Evolutionary conservation across 1,140 invertebrate genomes (phyloP).

Genomic region (Cotesia vestalis): DNA sequence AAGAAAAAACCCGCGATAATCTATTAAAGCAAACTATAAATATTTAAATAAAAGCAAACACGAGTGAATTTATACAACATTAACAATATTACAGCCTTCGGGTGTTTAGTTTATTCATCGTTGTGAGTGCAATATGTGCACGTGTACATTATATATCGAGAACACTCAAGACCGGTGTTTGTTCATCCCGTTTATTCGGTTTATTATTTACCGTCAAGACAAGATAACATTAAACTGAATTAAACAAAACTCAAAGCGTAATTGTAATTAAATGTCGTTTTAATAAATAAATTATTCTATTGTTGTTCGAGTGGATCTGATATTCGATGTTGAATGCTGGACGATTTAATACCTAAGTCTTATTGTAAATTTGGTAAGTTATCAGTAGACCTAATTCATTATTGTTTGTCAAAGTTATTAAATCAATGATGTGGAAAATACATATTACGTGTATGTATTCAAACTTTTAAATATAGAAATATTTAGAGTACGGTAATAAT

Average conservation of each 20-base stretch:
- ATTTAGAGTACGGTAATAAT: background rate
- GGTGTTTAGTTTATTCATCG: background rate
- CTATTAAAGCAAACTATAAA: background rate
- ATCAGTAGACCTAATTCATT: constrained; percentile 27
- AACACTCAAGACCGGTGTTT: constrained; percentile 29
- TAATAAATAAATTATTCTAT: background rate
- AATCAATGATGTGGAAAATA: background rate
- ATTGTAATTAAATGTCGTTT: constrained; percentile 11
- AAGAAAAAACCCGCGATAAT: no score
- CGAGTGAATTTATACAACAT: background rate
- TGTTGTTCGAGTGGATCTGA: background rate
- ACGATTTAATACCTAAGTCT: background rate
- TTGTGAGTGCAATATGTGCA: background rate
- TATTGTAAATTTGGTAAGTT: constrained; percentile 31
- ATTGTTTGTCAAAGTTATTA: background rate
- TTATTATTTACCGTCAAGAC: background rate
- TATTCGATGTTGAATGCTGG: background rate
- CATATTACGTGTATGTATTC: background rate
- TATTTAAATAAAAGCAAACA: background rate
- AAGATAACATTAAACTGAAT: background rate
- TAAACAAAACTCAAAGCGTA: background rate
- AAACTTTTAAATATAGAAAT: background rate
- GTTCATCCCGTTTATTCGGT: background rate
- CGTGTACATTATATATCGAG: constrained; percentile 25
- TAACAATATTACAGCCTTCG: constrained; percentile 10